A percentile compares a stretch with the other conserved stretches of the same genome.
These are phyloP conservation scores for Fragum whitleyi DNA, from an alignment of 2,888 invertebrate species.

Conservation along the genomic window DNA sequence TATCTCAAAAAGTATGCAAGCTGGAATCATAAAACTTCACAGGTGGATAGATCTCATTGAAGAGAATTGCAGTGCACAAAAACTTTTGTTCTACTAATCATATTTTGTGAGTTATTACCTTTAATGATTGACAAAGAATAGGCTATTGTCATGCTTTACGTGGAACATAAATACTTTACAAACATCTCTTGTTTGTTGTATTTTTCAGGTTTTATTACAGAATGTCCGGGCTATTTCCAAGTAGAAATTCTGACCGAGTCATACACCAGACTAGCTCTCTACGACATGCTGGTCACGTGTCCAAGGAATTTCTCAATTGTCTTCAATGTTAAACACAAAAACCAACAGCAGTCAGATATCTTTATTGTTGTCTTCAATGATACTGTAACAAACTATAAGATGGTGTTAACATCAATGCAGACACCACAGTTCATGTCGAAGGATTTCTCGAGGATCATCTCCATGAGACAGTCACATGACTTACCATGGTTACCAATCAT, in stretches of 20 bases:
- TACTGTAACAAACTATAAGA: slow-evolving; percentile 70
- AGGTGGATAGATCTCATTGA: too few species aligned
- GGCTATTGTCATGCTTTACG: too few species aligned
- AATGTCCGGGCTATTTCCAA: slow-evolving; percentile 81
- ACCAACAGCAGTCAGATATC: slow-evolving; percentile 75
- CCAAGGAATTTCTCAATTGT: slow-evolving; percentile 73
- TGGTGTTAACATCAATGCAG: slow-evolving; percentile 74
- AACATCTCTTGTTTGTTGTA: too few species aligned
- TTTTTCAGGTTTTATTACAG: slow-evolving; percentile 74
- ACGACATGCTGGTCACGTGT: slow-evolving; percentile 81
- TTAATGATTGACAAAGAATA: too few species aligned
- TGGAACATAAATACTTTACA: too few species aligned
- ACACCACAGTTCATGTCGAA: slow-evolving; percentile 68
- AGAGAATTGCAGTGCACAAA: too few species aligned
- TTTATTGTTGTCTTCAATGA: slow-evolving; percentile 77
- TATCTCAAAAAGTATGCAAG: too few species aligned
- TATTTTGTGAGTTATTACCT: too few species aligned
- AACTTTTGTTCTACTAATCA: too few species aligned
- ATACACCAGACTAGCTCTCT: slow-evolving; percentile 70
- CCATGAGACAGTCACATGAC: slow-evolving; percentile 26
- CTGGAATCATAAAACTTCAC: too few species aligned
- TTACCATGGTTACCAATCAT: slow-evolving; percentile 75
- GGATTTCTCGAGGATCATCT: slow-evolving; percentile 18
- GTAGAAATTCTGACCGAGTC: slow-evolving; percentile 77
- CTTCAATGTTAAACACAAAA: slow-evolving; percentile 63